Base-by-base conservation (phyloP, 2,113 vertebrate genomes). In the Cyphomyrus discorhynchus region DNA sequence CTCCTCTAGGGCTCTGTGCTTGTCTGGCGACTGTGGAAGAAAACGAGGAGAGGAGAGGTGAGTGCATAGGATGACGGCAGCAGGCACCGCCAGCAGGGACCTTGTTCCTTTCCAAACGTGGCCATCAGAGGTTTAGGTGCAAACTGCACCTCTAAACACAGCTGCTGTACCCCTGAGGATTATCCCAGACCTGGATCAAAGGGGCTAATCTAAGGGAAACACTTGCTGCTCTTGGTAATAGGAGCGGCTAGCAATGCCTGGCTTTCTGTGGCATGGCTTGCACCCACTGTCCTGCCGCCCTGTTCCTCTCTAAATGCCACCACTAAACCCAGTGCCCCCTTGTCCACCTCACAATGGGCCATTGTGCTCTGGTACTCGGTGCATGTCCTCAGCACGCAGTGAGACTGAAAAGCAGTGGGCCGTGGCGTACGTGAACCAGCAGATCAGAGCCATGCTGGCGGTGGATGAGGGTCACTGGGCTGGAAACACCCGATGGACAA, bases 1-100 rank as follows among this genome's bases (percentile, higher is more conserved):
- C 97, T 99, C 98, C 95, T 99, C 98, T 92, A 99, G 95, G 52
- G 98, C 98, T 94, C 98, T 94, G 93, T 98, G 97, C 94, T 99
- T 99, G 95, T 99, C 98, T 92, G 97, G 94, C 91, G 98, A 98
- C 98, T 99, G 89, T 31, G 90, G 90, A 92, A 53, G 47, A 24
- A 45, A 86, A 88, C 49, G 74, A 89, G 92, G 21, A 84, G 82
- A 66, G 62, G 10, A 1, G 10, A 58, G 56, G 21, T n/a, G 56
- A 70, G 62, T 3, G n/a, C 62, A 9, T 66, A 10, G n/a, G 62
- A 31, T 4, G n/a, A 70, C 21, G 4, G 62, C 0, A 10, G n/a
- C 62, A 70, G 62, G 62, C 27, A 11, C 5, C 56, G 2, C 21
- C 19, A 1, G 19, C 6, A 8, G 56, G 56, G 24, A 62, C n/a